Conservation (phyloP, 2,113 vertebrate genomes). For the Propithecus coquereli region DNA sequence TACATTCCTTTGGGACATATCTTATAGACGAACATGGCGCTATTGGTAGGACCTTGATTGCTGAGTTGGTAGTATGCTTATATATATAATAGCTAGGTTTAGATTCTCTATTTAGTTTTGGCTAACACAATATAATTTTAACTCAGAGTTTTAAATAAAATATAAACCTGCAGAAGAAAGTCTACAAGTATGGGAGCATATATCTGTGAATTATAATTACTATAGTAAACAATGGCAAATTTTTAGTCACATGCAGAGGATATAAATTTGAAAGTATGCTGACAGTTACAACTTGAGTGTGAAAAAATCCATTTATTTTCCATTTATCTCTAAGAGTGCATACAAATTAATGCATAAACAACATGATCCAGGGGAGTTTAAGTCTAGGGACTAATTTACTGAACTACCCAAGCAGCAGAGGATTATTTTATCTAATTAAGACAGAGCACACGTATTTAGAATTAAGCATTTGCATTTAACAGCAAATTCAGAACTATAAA, state of each 20-base stretch:
- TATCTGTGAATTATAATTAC: conserved; percentile 26
- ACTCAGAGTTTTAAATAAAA: conserved; percentile 25
- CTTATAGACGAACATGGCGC: background rate
- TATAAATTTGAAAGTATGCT: conserved; percentile 36
- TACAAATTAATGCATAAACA: conserved; percentile 57
- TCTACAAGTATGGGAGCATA: background rate
- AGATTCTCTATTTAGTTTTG: background rate
- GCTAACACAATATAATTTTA: background rate
- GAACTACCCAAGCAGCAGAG: conserved; percentile 75
- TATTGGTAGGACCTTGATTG: background rate
- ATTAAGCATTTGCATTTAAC: conserved; percentile 77
- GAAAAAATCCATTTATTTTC: conserved; percentile 39
- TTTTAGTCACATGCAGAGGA: conserved; percentile 15
- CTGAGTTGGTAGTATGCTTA: background rate
- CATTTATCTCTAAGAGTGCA: conserved; percentile 50
- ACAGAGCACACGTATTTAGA: conserved; percentile 75
- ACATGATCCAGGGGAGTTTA: conserved; percentile 51
- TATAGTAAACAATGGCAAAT: background rate
- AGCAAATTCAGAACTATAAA: conserved; percentile 79
- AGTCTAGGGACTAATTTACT: conserved; percentile 74
- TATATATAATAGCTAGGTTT: background rate
- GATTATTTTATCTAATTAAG: conserved; percentile 82
- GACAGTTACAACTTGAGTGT: background rate
- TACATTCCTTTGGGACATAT: background rate
- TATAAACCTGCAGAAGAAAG: background rate